These are phyloP conservation scores for Malurus cyaneus DNA, from an alignment of 2,113 vertebrate genomes.

Conservation along the genomic window DNA sequence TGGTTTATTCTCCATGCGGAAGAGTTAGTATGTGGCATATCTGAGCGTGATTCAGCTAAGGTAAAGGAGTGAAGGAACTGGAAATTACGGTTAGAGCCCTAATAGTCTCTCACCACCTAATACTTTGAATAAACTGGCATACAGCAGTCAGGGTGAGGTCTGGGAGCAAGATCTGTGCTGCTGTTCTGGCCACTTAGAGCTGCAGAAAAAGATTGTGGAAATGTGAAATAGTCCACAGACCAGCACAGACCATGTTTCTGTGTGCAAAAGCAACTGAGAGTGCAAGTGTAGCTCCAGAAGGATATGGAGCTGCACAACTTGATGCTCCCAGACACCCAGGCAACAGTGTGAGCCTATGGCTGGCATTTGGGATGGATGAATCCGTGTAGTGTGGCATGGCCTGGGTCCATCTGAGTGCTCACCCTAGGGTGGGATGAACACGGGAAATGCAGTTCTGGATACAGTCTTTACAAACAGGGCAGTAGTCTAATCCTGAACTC, in stretches of 20 bases:
- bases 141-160: background rate
- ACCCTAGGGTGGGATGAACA: background rate
- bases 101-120: background rate
- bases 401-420: fast-evolving
- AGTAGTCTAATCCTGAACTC: background rate
- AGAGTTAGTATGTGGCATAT: background rate
- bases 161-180: background rate
- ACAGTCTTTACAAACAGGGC: fast-evolving
- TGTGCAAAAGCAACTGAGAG: background rate
- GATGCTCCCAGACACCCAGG: background rate
- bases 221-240: background rate
- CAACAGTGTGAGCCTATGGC: fast-evolving
- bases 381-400: fast-evolving
- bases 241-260: background rate
- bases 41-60: background rate
- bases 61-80: background rate
- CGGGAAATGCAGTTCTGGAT: background rate
- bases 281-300: background rate
- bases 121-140: background rate
- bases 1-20: background rate
- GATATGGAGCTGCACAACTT: background rate
- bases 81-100: background rate
- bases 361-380: fast-evolving
- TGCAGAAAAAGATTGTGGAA: background rate
- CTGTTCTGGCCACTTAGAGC: background rate